These are phyloP conservation scores for Antrozous pallidus DNA, from an alignment of 2,797 vertebrate genomes.

Conservation along the genomic window DNA sequence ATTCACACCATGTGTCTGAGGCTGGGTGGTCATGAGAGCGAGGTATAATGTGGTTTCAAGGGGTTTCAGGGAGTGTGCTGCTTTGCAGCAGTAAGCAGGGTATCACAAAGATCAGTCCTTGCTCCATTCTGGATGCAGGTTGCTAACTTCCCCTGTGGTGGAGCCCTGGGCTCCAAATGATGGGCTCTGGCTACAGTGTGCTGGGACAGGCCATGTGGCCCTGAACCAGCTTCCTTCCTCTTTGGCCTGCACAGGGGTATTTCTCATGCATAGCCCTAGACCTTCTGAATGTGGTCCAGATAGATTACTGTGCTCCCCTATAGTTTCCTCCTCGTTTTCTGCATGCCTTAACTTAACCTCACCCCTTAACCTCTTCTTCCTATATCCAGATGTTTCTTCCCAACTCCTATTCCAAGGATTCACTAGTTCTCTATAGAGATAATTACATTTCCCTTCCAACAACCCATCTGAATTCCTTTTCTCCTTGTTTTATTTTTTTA, in stretches of 20 bases:
- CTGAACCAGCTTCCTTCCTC: neutral
- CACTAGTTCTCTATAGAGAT: neutral
- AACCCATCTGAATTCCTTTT: too few relatives aligned
- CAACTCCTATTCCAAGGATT: neutral
- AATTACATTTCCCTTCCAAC: neutral
- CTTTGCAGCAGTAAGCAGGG: neutral
- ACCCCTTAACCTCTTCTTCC: neutral
- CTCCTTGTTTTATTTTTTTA: too few relatives aligned
- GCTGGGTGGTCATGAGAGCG: neutral
- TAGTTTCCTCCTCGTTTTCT: neutral
- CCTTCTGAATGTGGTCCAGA: too few relatives aligned
- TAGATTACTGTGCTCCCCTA: neutral
- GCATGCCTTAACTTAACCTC: neutral
- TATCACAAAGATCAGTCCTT: neutral
- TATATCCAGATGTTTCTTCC: neutral
- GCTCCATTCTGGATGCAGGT: rapidly evolving
- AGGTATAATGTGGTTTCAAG: too few relatives aligned
- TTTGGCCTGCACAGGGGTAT: rapidly evolving
- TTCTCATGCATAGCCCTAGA: neutral
- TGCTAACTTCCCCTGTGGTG: neutral
- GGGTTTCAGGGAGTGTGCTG: rapidly evolving
- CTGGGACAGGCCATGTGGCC: neutral
- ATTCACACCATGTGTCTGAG: too few relatives aligned
- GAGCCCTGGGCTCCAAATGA: neutral
- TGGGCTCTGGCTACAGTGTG: neutral